phyloP scores from a whole-genome alignment of 2,797 vertebrate species.

The Pangasius mekongensis region DNA sequence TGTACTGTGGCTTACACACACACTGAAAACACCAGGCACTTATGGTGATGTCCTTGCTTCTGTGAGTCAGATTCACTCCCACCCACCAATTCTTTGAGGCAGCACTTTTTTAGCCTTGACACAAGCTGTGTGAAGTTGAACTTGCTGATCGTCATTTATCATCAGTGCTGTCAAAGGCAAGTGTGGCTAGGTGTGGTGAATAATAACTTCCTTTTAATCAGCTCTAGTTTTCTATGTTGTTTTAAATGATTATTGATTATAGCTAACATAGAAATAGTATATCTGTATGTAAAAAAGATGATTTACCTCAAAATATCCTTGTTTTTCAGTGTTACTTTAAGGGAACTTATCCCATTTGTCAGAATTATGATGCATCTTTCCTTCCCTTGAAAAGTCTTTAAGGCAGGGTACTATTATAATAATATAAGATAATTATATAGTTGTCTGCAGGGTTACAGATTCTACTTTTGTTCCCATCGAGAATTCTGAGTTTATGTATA shows the following conservation, averaged over 20 bases:
- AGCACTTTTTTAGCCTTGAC: conserved; percentile 39
- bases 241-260: background rate
- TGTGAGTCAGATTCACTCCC: conserved; percentile 42
- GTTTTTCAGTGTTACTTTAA: background rate
- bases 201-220: background rate
- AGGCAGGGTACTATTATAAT: background rate
- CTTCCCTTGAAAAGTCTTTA: background rate
- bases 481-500: background rate
- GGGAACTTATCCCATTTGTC: background rate
- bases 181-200: background rate
- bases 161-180: conserved; percentile 20
- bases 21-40: conserved; percentile 20
- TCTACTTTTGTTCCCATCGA: background rate
- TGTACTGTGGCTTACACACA: background rate
- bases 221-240: background rate
- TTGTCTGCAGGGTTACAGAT: background rate
- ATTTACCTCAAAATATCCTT: background rate
- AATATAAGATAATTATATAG: background rate
- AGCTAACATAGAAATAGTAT: background rate
- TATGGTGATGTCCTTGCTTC: conserved; percentile 37
- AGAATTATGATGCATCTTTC: background rate
- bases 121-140: conserved; percentile 38
- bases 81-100: conserved; percentile 34
- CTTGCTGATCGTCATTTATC: conserved; percentile 42
- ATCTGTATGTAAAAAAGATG: background rate